Evolutionary conservation across 2,888 invertebrate species (phyloP).

Genomic region (Limnephilus rhombicus): DNA sequence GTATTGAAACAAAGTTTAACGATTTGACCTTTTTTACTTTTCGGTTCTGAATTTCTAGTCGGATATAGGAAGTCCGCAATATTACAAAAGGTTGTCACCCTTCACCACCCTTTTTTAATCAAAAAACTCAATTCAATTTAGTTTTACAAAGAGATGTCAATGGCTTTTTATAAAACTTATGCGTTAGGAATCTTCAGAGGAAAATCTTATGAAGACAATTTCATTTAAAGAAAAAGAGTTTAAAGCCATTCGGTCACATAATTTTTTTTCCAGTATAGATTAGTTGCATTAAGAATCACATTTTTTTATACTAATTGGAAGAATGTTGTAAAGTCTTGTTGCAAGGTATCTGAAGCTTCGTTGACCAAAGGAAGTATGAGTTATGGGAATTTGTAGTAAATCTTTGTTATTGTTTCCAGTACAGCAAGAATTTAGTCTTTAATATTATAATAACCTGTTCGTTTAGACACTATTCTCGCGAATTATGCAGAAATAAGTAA

Average conservation of each 20-base stretch:
- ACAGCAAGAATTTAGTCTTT: no score
- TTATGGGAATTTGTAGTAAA: no score
- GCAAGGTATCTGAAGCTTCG: no score
- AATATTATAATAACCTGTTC: background rate
- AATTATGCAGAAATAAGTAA: background rate
- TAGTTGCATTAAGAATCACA: no score
- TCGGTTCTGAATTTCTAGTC: background rate
- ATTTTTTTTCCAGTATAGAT: no score
- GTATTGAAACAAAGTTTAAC: slow-evolving; percentile 13
- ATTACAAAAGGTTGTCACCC: slow-evolving; percentile 61
- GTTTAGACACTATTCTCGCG: background rate
- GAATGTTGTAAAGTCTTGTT: no score
- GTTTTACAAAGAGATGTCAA: slow-evolving; percentile 65
- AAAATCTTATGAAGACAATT: slow-evolving; percentile 14
- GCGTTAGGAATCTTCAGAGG: background rate
- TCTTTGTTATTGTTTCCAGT: no score
- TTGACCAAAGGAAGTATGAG: no score
- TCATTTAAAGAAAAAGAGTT: background rate
- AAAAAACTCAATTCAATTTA: slow-evolving; percentile 66
- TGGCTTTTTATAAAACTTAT: slow-evolving; percentile 46
- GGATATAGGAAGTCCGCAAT: slow-evolving; percentile 55
- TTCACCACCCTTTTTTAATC: slow-evolving; percentile 65
- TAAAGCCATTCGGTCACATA: background rate
- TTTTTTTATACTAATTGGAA: no score
- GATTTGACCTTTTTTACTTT: slow-evolving; percentile 46